Evolutionary conservation across 1,140 invertebrate species (phyloP), one percentile per base, ranked within the genome.

Genomic region (Cotesia chilonis): DNA sequence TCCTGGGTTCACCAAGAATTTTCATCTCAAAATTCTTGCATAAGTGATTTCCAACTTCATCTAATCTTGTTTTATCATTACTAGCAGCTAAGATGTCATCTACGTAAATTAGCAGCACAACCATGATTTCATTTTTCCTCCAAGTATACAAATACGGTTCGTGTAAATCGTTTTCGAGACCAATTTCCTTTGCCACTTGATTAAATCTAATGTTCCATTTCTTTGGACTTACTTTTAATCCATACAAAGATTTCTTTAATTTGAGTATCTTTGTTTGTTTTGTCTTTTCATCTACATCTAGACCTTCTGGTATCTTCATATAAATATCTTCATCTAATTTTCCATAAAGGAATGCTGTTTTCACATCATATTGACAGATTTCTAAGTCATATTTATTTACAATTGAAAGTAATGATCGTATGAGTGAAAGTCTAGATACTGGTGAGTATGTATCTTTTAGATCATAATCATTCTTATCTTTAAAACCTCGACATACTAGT

Each of bases 121-220:
- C 14, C 4, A 68, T 20, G 28, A 64, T 68, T 2, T n/a, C 28
- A 47, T 55, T 47, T 55, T 73, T 37, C 64, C 66, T 4, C 75
- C 80, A 82, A 35, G 81, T 84, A n/a, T 82, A 74, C 2, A 80
- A 76, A 71, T 81, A 83, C 17, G 81, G 72, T 54, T 83, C 82
- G 37, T 71, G 74, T 3, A 79, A 77, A 2, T 78, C 17, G 17
- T 17, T 17, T 17, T 17, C 17, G 17, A 17, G 17, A 17, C 17
- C 17, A 17, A 17, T 17, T 41, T 67, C n/a, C 52, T 55, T 59
- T 28, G 57, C 72, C 17, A 74, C 74, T 72, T 78, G 52, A 36
- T 72, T 69, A 7, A 79, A 76, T 64, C n/a, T 65, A 6, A 36
- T 73, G 10, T 55, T 55, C 52, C 52, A 55, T 55, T 17, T 55